phyloP scores from a whole-genome alignment of 2,797 vertebrate species.

The Strix occidentalis region DNA sequence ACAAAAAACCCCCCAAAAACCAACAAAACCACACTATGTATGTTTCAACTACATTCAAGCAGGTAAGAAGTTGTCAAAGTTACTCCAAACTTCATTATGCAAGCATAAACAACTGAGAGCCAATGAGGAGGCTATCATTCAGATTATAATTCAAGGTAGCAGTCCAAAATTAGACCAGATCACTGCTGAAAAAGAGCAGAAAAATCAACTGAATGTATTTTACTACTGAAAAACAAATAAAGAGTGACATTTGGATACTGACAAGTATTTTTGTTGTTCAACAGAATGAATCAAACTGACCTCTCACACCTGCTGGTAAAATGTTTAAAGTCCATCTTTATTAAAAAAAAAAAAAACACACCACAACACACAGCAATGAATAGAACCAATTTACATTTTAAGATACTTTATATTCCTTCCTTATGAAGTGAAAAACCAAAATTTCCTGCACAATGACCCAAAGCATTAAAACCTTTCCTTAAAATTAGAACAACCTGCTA shows the following conservation, averaged over 20 bases:
- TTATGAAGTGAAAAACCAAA: background rate
- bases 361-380: background rate
- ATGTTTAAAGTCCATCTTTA: background rate
- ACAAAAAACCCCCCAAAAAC: fast-evolving
- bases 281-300: background rate
- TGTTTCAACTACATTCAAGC: background rate
- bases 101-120: background rate
- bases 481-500: background rate
- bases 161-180: background rate
- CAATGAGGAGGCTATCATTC: background rate
- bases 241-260: background rate
- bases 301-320: background rate
- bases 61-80: background rate
- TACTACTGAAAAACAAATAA: background rate
- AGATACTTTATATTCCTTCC: background rate
- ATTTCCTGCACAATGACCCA: background rate
- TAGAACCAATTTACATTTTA: background rate
- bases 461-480: background rate
- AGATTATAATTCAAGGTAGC: background rate
- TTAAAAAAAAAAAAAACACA: background rate
- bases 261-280: background rate
- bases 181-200: background rate
- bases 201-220: background rate
- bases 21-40: background rate
- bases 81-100: background rate